These are phyloP conservation scores for Mobula hypostoma DNA, from an alignment of 2,113 vertebrate species.

Conservation along the genomic window DNA sequence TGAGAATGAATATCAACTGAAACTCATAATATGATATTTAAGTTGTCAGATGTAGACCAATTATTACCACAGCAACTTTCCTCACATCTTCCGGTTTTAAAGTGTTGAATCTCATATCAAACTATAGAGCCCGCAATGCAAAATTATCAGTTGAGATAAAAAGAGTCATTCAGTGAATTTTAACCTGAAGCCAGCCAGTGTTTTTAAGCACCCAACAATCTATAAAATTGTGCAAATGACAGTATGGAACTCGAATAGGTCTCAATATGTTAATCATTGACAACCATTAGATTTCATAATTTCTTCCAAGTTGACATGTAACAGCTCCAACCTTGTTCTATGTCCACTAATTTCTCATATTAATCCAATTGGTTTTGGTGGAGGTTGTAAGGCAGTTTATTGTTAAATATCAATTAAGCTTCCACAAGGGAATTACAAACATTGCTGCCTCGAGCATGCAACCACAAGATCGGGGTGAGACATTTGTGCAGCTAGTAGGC, in stretches of 20 bases:
- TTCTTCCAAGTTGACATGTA: neutral
- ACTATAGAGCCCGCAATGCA: neutral
- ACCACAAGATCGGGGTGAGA: too few species aligned
- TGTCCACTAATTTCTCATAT: neutral
- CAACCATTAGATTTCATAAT: neutral
- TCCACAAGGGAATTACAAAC: neutral
- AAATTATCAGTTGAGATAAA: neutral
- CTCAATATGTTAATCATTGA: neutral
- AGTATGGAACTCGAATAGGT: neutral
- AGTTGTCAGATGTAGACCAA: neutral
- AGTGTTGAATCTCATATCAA: neutral
- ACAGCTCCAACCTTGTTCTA: neutral
- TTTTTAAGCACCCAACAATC: neutral
- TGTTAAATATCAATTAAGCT: neutral
- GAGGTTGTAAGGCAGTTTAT: neutral
- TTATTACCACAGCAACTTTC: neutral
- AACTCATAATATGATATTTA: neutral
- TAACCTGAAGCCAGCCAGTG: neutral
- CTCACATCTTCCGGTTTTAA: neutral
- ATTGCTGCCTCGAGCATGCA: neutral
- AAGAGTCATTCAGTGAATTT: neutral
- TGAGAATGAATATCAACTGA: too few species aligned
- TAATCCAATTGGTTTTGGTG: neutral
- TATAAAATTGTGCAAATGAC: neutral
- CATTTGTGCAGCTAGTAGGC: too few species aligned